Base-by-base conservation (phyloP, 2,888 invertebrate species). In the Caenorhabditis macrosperma region DNA sequence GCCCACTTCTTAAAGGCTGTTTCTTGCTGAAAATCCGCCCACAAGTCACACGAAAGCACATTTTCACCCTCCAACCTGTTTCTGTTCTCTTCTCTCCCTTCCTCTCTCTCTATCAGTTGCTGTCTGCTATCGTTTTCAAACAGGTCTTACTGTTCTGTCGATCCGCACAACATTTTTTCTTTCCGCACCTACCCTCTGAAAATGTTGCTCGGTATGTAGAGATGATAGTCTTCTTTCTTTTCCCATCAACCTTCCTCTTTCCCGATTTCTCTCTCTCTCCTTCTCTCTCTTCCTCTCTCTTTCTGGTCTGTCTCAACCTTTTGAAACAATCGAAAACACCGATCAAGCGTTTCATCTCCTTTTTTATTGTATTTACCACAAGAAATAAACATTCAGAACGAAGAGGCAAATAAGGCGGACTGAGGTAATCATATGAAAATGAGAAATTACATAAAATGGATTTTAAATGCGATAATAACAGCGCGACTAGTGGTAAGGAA, bases 81-180 rank as follows among this genome's bases (percentile, higher is more conserved):
- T 64, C 55, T 17, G 55, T 35, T 64, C 48, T 17, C 28, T 48
- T 48, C 46, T 46, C n/a, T 46, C 20, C n/a, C 38, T 44, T 28
- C 26, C 22, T n/a, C n/a, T n/a, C n/a, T n/a, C n/a, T n/a, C 71
- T 71, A 61, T 61, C 61, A 60, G 61, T 61, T 61, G 71, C 61
- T 61, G 71, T 71, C 44, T 46, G 63, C 71, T 71, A 61, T 71
- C 61, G 71, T 57, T 55, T 57, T 17, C 55, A 63, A 72, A 72
- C 63, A 61, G 61, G 61, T 60, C 22, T 12, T 41, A 59, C 59
- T 46, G 68, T 59, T 68, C 69, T 60, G 50, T 69, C 59, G 68
- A 60, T 71, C 61, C 60, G 61, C 71, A 55, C 71, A 54, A 61
- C 52, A 38, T 28, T 46, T 54, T 22, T 54, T 33, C 38, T 50